Evolutionary conservation across 2,113 vertebrate species (phyloP), one percentile per base, ranked within the genome.

Genomic region (Murina feae): DNA sequence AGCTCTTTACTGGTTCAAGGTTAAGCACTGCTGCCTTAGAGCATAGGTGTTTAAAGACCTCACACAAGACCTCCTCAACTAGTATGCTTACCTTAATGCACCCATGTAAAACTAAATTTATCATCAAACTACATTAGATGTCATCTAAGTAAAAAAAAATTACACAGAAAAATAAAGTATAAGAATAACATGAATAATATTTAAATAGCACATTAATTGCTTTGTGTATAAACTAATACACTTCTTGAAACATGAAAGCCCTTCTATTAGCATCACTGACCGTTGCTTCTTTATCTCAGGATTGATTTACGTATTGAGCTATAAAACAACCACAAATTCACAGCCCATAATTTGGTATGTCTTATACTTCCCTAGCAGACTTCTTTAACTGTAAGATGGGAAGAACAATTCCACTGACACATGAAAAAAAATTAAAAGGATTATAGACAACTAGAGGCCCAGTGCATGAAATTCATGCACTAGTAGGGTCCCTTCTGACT

Each of bases 1-100:
- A 82, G 66, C 39, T 72, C 58, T 75, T 58, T 20, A 91, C 96
- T 75, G 87, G 58, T 13, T 80, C 86, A 47, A 87, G 80, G 83
- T 68, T 65, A 84, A 72, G 51, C 18, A 0, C 16, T 71, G 21
- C 87, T 79, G 9, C 74, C 81, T 44, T 21, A 12, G 20, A 66
- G 44, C 32, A 37, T 86, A 39, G 9, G 28, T 90, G 37, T 47
- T 47, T 86, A 18, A 86, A 53, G 66, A 71, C 39, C 30, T 69
- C 39, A n/a, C n/a, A 32, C 13, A 30, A 28, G 63, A 68, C 42
- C 7, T 81, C n/a, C 32, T n/a, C 63, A 63, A 30, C 69, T 25
- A 32, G 3, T 72, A 1, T 42, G 17, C 60, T 39, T 49, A 14
- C 66, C 37, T 32, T 20, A 30, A 76, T 6, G n/a, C 4, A 65